phyloP scores from a whole-genome alignment of 2,888 invertebrate genomes.

The Sesia bembeciformis region DNA sequence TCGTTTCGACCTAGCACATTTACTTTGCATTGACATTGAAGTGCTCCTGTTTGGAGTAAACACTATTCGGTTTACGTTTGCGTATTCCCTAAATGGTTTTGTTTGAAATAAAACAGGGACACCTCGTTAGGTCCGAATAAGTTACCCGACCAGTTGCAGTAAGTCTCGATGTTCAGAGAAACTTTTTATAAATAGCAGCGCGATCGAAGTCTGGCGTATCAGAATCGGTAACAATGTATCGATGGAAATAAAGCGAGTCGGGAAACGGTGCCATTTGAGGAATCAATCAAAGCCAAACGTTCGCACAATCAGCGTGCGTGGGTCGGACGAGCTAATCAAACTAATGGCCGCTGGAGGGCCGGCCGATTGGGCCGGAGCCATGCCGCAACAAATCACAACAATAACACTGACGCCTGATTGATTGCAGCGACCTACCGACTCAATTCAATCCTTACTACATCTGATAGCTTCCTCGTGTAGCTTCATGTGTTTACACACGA shows the following conservation, averaged over 20 bases:
- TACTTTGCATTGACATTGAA: constrained; percentile 49
- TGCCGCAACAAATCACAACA: constrained; percentile 64
- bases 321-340: constrained; percentile 64
- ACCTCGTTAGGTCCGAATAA: no score
- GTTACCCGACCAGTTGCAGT: no score
- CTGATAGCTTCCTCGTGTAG: constrained; percentile 24
- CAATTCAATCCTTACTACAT: constrained; percentile 45
- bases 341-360: constrained; percentile 48
- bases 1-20: constrained; percentile 37
- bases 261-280: constrained; percentile 47
- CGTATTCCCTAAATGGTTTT: not conserved
- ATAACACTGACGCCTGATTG: constrained; percentile 59
- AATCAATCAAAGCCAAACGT: constrained; percentile 63
- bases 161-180: not conserved
- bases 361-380: constrained; percentile 24
- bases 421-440: constrained; percentile 44
- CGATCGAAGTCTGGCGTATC: not conserved
- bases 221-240: constrained; percentile 14
- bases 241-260: constrained; percentile 28
- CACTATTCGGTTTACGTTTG: constrained; percentile 14
- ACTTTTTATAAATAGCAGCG: not conserved
- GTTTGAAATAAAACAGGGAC: no score
- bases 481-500: no score
- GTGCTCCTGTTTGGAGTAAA: constrained; percentile 33
- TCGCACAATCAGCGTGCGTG: constrained; percentile 60